phyloP scores from a whole-genome alignment of 2,888 invertebrate species.

The Pachycephus smyrnensis region DNA sequence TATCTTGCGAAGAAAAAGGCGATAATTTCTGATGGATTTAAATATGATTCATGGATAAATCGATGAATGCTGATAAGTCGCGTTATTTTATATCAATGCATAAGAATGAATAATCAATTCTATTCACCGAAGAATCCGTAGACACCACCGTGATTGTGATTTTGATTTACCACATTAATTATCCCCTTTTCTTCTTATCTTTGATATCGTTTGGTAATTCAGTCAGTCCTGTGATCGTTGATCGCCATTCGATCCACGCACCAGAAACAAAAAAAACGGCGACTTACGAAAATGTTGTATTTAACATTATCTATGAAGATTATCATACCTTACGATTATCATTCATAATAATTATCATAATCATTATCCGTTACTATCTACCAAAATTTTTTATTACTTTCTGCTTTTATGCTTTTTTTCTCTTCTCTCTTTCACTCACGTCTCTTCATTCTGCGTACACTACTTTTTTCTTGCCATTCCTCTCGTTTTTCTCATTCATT shows the following conservation, averaged over 20 bases:
- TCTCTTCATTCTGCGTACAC: not conserved
- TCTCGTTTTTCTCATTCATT: not conserved
- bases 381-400: constrained; percentile 19
- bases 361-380: constrained; percentile 35
- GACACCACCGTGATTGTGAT: not conserved
- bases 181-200: not conserved
- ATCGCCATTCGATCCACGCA: not conserved
- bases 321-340: constrained; percentile 15
- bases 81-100: not conserved
- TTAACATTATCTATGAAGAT: constrained; percentile 5
- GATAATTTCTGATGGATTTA: not conserved
- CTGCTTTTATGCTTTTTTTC: constrained; percentile 20
- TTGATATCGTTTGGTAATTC: constrained; percentile 4
- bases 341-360: constrained; percentile 30
- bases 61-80: not conserved
- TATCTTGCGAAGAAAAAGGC: not conserved
- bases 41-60: not conserved
- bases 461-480: not conserved
- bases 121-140: not conserved
- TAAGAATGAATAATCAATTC: not conserved
- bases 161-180: not conserved
- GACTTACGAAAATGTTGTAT: not conserved
- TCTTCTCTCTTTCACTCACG: constrained; percentile 19
- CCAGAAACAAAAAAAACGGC: not conserved
- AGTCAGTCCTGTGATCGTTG: not conserved